Base-by-base conservation (phyloP, 2,888 invertebrate species). In the Philonicus albiceps region DNA sequence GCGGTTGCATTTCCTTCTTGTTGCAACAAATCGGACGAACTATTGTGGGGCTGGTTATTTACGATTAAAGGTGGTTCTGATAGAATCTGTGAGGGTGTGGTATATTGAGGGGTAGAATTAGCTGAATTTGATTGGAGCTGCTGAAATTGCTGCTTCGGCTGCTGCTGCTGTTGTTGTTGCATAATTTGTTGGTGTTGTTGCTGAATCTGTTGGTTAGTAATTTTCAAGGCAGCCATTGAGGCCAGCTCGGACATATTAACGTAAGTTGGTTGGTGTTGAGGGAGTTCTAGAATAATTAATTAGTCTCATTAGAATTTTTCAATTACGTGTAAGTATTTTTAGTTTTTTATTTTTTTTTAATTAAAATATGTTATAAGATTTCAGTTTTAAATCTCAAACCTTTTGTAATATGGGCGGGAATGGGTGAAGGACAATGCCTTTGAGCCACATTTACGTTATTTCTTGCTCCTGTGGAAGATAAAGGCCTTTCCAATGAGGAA, bases 191-290 rank as follows among this genome's bases (percentile, higher is more conserved):
- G 88, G 4, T 89, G 89, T 78, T 90, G 90, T 16, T 90, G 90
- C 27, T 90, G 90, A 43, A 90, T 90, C 78, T 91, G 91, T 91
- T 94, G 91, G 93, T 89, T 94, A 92, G 87, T 96, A 92, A 92
- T 96, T 93, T 94, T 96, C 92, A 93, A 94, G 13, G 96, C 96
- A 73, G 97, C 97, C 93, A 97, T 94, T 89, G 95, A 95, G 31
- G 96, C 97, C 91, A 97, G 93, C 91, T 98, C 97, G 88, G 97
- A 96, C 97, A 97, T 97, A 91, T 98, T 98, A 90, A 97, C 97
- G 93, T 98, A 98, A 90, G 97, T 94, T 31, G 97, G 97, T 92
- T 96, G 95, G 73, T 90, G 90, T 87, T 89, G 88, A 22, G 89
- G 80, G 55, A 89, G 88, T 86, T 90, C 90, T 88, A 86, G 30